Evolutionary conservation across 1,140 invertebrate species (phyloP).

Genomic region (Drepana arcuata): DNA sequence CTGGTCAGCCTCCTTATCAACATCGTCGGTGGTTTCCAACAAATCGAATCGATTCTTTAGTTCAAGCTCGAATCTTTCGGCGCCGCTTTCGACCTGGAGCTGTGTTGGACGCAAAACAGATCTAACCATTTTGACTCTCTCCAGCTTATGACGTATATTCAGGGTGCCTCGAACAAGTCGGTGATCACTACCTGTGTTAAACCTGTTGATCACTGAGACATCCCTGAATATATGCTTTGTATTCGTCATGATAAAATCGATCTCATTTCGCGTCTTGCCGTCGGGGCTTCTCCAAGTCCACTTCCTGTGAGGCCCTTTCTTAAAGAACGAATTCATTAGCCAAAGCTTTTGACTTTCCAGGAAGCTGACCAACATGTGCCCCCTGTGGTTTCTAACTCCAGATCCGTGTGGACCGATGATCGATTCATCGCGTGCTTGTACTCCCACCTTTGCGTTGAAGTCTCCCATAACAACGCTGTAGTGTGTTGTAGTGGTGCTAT

Average conservation of each 20-base stretch:
- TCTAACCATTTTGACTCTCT: too few relatives aligned
- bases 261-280: constrained; percentile 21
- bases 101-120: too few relatives aligned
- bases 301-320: constrained; percentile 15
- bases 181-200: constrained; percentile 27
- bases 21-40: too few relatives aligned
- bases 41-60: too few relatives aligned
- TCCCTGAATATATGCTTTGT: constrained; percentile 18
- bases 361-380: constrained; percentile 12
- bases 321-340: constrained; percentile 27
- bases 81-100: too few relatives aligned
- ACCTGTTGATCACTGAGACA: constrained; percentile 20
- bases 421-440: constrained; percentile 5
- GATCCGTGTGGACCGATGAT: constrained; percentile 9
- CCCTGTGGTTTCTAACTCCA: constrained; percentile 11
- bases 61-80: too few relatives aligned
- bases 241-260: constrained; percentile 21
- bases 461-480: constrained; percentile 20
- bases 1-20: too few relatives aligned
- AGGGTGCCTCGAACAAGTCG: constrained; percentile 25
- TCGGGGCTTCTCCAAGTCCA: constrained; percentile 29
- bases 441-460: constrained; percentile 25
- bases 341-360: constrained; percentile 18
- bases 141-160: too few relatives aligned
- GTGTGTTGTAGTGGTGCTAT: constrained; percentile 3